phyloP scores from a whole-genome alignment of 2,113 vertebrate species.

The Chloropsis cyanopogon region DNA sequence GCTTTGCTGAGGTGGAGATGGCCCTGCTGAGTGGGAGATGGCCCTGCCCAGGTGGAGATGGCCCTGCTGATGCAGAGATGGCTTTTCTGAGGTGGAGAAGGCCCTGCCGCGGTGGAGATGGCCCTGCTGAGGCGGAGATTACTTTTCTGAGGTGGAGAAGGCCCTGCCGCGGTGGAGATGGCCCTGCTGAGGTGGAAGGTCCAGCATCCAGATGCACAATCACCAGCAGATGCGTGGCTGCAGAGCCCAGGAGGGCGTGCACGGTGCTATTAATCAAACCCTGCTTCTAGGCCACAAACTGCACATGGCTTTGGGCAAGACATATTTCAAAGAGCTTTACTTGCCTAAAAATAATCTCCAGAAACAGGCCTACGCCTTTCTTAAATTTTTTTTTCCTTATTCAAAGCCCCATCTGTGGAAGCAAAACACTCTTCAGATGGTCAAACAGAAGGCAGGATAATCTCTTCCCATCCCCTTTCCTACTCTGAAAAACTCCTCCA shows the following conservation, averaged over 20 bases:
- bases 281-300: slow-evolving; percentile 39
- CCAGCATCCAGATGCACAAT: not conserved
- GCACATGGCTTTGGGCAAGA: slow-evolving; percentile 5
- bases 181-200: not conserved
- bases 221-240: not conserved
- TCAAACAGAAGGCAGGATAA: slow-evolving; percentile 45
- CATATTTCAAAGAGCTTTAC: slow-evolving; percentile 27
- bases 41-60: accelerated
- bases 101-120: not conserved
- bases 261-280: slow-evolving; percentile 34
- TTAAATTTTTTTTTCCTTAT: not conserved
- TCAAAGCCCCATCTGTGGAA: slow-evolving; percentile 33
- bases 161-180: accelerated
- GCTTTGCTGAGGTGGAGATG: accelerated
- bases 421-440: slow-evolving; percentile 42
- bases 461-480: not conserved
- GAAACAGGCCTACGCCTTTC: not conserved
- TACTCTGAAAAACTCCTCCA: slow-evolving; percentile 11
- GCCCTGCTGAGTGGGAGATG: accelerated
- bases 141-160: accelerated
- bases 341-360: slow-evolving; percentile 38
- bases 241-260: not conserved
- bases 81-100: accelerated
- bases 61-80: accelerated
- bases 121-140: accelerated